A percentile compares a stretch with the other conserved stretches of the same genome.
phyloP scores from a whole-genome alignment of 2,888 invertebrate genomes.

The Mythimna pallens region DNA sequence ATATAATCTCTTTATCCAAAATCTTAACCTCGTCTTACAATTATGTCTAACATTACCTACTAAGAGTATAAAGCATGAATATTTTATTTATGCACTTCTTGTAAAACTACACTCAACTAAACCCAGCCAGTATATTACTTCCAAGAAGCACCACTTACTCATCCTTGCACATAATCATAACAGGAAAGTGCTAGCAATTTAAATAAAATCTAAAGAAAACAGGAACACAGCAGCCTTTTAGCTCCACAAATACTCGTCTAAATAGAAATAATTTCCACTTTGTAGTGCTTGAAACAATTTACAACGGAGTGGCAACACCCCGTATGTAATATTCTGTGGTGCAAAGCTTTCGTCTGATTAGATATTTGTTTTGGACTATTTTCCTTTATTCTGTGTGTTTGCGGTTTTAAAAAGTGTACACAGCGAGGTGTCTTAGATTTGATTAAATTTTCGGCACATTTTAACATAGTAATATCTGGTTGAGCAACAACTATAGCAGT shows the following conservation, averaged over 20 bases:
- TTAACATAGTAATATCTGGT: constrained; percentile 31
- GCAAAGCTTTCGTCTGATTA: constrained; percentile 71
- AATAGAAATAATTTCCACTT: constrained; percentile 58
- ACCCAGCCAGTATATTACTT: constrained; percentile 18
- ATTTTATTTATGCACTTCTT: background rate
- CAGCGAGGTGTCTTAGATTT: constrained; percentile 50
- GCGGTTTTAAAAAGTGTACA: constrained; percentile 47
- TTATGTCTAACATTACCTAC: background rate
- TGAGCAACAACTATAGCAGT: no score
- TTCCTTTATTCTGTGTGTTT: constrained; percentile 46
- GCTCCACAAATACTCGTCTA: constrained; percentile 52
- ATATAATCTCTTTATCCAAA: no score
- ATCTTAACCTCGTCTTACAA: no score
- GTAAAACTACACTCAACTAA: constrained; percentile 22
- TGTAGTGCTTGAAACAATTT: constrained; percentile 61
- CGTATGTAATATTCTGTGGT: constrained; percentile 67
- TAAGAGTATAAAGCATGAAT: constrained; percentile 14
- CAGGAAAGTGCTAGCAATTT: constrained; percentile 43
- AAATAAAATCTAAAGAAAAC: constrained; percentile 53
- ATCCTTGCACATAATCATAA: constrained; percentile 41
- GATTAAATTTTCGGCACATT: constrained; percentile 56
- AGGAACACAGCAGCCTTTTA: constrained; percentile 45
- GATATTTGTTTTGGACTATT: constrained; percentile 65
- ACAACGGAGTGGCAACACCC: constrained; percentile 55
- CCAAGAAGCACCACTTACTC: constrained; percentile 26